Evolutionary conservation across 2,113 vertebrate genomes (phyloP).

Genomic region (Alethe diademata): DNA sequence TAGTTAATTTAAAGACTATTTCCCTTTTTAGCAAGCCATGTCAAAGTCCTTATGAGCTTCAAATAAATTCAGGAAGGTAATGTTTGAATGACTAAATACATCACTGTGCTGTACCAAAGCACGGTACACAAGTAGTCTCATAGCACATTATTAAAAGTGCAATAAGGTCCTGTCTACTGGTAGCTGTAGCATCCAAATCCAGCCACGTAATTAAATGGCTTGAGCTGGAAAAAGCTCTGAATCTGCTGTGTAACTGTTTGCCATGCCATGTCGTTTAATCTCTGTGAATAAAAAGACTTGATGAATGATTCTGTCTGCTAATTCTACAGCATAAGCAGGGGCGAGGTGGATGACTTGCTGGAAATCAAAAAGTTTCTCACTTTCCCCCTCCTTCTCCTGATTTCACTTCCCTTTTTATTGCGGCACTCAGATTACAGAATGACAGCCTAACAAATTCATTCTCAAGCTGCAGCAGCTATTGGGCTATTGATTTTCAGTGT

Average conservation of each 20-base stretch:
- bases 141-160: background rate
- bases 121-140: background rate
- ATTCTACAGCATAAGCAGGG: background rate
- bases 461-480: slow-evolving; percentile 31
- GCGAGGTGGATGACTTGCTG: background rate
- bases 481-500: slow-evolving; percentile 64
- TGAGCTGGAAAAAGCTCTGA: background rate
- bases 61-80: background rate
- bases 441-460: slow-evolving; percentile 55
- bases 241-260: background rate
- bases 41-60: background rate
- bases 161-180: background rate
- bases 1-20: background rate
- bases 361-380: background rate
- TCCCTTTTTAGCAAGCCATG: background rate
- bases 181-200: background rate
- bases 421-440: slow-evolving; percentile 16
- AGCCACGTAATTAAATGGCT: background rate
- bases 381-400: background rate
- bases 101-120: background rate
- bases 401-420: slow-evolving; percentile 26
- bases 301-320: background rate
- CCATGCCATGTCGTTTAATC: background rate
- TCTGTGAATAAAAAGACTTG: background rate
- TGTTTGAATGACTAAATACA: background rate